Evolutionary conservation across 2,797 vertebrate species (phyloP), one percentile per base, ranked within the genome.

Genomic region (Phrynocephalus forsythii): DNA sequence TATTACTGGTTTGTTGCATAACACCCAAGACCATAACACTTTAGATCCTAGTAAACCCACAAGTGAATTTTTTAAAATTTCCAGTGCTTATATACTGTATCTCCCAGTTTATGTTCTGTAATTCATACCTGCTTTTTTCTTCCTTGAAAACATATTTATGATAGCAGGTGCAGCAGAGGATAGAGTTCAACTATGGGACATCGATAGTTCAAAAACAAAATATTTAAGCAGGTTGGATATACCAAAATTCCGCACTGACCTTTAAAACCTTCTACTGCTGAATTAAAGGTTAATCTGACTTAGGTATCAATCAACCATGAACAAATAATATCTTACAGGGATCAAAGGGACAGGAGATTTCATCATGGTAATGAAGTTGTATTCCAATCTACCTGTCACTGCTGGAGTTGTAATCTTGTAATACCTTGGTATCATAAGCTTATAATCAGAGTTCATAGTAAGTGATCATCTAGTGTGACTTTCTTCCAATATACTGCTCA

Each of bases 171-270:
- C 83, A 92, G 88, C 52, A 52, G n/a, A 78, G 77, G 89, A 84
- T 0, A 0, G 76, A 88, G 81, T 85, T 94, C 76, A 90, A 52
- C 85, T 89, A 91, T 84, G 90, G 87, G 83, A 60, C 67, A 82
- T 22, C 44, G 84, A 38, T 44, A 85, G 89, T 52, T 91, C 80
- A 80, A 63, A 92, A 52, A 67, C 33, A 82, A 90, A 77, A 82
- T 78, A 50, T 77, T 92, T 92, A 88, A 90, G 73, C 16, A 77
- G 44, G 73, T 22, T 38, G 76, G 44, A 86, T 83, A 84, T 60
- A 89, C 77, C 82, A 87, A 92, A 92, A 94, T 94, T 91, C 82
- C 84, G 76, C 86, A 91, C 87, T 91, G 91, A 92, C 83, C 91
- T 87, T 94, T 91, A 90, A 94, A 90, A 91, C 85, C 89, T 92